These are phyloP conservation scores for Exocentrus adspersus DNA, from an alignment of 2,888 invertebrate genomes.

Conservation along the genomic window DNA sequence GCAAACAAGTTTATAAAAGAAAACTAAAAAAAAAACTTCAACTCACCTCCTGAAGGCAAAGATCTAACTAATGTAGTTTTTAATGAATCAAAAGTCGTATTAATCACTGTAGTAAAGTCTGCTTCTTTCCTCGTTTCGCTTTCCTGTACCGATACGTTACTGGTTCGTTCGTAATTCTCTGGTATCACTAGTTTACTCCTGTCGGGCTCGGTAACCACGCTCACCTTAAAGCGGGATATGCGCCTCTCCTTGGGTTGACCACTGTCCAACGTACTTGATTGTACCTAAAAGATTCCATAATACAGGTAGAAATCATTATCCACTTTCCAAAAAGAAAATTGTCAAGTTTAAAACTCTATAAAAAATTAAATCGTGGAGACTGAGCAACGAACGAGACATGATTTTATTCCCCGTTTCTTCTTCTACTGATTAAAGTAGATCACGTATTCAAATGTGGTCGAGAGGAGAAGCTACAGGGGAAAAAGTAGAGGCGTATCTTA, in stretches of 20 bases:
- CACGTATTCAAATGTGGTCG: too few relatives aligned
- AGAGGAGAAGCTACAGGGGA: too few relatives aligned
- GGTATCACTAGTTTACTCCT: constrained; percentile 53
- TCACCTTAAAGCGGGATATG: constrained; percentile 67
- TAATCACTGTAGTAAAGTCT: constrained; percentile 58
- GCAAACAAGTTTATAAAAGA: neutral
- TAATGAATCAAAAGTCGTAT: constrained; percentile 58
- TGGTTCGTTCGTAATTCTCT: constrained; percentile 30
- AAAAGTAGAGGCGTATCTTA: too few relatives aligned
- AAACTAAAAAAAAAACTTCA: neutral
- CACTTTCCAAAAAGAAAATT: too few relatives aligned
- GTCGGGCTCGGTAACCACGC: constrained; percentile 65
- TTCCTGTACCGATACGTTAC: constrained; percentile 28
- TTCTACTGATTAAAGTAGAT: too few relatives aligned
- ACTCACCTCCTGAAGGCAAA: constrained; percentile 52
- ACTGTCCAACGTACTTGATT: neutral
- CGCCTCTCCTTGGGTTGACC: constrained; percentile 54
- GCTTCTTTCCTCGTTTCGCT: constrained; percentile 41
- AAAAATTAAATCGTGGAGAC: too few relatives aligned
- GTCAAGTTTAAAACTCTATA: too few relatives aligned
- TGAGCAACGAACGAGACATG: too few relatives aligned
- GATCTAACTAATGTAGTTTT: constrained; percentile 55
- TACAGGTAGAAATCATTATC: neutral
- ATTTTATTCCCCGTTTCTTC: too few relatives aligned
- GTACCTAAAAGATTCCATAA: too few relatives aligned